Evolutionary conservation across 2,113 vertebrate species (phyloP).

Genomic region (Rhagologus leucostigma): DNA sequence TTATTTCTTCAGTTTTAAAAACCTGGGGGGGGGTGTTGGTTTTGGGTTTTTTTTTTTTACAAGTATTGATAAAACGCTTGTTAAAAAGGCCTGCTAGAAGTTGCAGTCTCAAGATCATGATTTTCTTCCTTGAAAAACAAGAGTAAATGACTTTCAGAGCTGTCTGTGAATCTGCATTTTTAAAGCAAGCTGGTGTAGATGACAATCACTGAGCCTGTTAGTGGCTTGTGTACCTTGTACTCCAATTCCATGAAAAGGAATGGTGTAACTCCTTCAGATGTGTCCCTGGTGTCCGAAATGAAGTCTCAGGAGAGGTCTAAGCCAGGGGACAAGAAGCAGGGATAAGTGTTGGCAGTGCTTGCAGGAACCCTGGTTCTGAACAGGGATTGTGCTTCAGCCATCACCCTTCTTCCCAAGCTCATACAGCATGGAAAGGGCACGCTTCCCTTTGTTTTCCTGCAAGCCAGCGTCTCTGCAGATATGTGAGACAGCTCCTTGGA

Average conservation of each 20-base stretch:
- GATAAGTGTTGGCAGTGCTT: background rate
- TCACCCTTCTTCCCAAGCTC: background rate
- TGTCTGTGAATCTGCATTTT: background rate
- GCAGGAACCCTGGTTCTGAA: background rate
- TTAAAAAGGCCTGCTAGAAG: background rate
- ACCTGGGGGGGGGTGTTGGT: too few species aligned
- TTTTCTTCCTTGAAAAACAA: background rate
- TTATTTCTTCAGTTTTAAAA: background rate
- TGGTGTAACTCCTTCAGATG: background rate
- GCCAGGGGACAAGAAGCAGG: background rate
- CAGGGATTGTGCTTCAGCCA: background rate
- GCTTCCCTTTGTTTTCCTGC: background rate
- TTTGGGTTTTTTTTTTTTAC: background rate
- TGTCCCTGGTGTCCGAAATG: background rate
- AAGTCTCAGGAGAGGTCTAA: background rate
- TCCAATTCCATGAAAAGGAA: too few species aligned
- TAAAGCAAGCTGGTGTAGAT: background rate
- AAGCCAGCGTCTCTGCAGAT: background rate
- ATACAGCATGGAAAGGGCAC: background rate
- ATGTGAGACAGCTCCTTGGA: background rate
- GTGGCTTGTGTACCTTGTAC: background rate
- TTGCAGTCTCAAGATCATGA: background rate
- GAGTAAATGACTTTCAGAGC: background rate
- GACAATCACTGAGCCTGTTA: accelerated
- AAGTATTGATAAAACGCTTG: background rate